Evolutionary conservation across 2,113 vertebrate species (phyloP), one percentile per base, ranked within the genome.

Genomic region (Hyla sarda): DNA sequence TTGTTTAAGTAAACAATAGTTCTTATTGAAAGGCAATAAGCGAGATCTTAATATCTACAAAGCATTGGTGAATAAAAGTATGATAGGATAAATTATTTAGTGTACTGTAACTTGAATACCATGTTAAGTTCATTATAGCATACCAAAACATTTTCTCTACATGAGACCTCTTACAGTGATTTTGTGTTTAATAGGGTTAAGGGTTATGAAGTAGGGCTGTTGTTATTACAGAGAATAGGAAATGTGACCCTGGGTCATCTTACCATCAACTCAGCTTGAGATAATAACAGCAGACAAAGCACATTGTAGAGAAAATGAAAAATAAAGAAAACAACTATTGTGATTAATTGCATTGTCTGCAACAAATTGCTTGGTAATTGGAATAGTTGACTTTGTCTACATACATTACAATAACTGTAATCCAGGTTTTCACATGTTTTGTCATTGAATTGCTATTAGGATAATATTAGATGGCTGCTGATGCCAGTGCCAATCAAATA

Each of bases 231-330:
- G n/a, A 52, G 7, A 76, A 8, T 25, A 30, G 19, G 30, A 52
- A 6, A 78, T 41, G 3, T 58, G 77, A 79, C 34, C 52, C 60
- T 60, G 77, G 13, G 19, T 60, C 23, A 25, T 54, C 23, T 58
- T 79, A 34, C 23, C 30, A 41, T 34, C 14, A 34, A 56, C 6
- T n/a, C 19, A 34, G 45, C 23, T n/a, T 58, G 10, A 25, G 28
- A 79, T 34, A 60, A 79, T 79, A 19, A 79, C 41, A 41, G 12
- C 77, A 79, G 77, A 79, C 77, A 60, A 34, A 11, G 41, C 32
- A 41, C 76, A 32, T 79, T 79, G n/a, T n/a, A 37, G 32, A 58
- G 21, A 56, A 60, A 79, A 79, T 60, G 6, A 60, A 60, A 79
- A 69, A 65, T 5, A 41, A 41, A n/a, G n/a, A n/a, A n/a, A 62